A percentile compares a stretch with the other conserved stretches of the same genome.
phyloP scores from a whole-genome alignment of 2,888 invertebrate genomes.

The Melinaea menophilus region DNA sequence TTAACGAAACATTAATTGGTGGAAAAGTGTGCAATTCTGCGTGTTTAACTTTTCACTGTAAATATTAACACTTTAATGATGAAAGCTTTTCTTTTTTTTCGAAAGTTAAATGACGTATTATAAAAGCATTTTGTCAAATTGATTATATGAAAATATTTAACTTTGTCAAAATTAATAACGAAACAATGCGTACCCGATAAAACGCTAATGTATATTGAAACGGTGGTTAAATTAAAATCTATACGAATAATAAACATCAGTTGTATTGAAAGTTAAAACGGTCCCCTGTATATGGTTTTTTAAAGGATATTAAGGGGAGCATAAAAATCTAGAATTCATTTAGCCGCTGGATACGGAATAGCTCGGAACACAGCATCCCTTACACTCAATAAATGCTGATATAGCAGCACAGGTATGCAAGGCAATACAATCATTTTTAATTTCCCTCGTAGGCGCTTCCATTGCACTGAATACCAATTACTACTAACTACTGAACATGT shows the following conservation, averaged over 20 bases:
- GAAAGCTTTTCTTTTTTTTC: constrained; percentile 16
- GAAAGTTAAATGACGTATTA: constrained; percentile 10
- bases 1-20: constrained; percentile 69
- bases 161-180: constrained; percentile 12
- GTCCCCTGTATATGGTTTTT: neutral
- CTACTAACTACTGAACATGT: constrained; percentile 57
- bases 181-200: neutral
- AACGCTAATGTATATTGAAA: neutral
- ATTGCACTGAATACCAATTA: constrained; percentile 71
- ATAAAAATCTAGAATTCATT: constrained; percentile 6
- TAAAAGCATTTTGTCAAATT: constrained; percentile 7
- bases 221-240: constrained; percentile 7
- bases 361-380: constrained; percentile 28
- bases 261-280: neutral
- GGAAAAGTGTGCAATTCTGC: constrained; percentile 68
- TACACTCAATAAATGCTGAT: constrained; percentile 34
- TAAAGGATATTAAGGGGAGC: neutral
- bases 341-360: constrained; percentile 15
- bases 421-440: constrained; percentile 68
- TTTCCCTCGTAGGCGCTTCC: constrained; percentile 56
- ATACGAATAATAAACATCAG: constrained; percentile 9
- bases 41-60: constrained; percentile 63
- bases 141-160: constrained; percentile 6
- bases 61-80: constrained; percentile 63
- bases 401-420: constrained; percentile 35